Conservation (phyloP, 1,140 invertebrate species). For the Trachelipus rathkii region DNA sequence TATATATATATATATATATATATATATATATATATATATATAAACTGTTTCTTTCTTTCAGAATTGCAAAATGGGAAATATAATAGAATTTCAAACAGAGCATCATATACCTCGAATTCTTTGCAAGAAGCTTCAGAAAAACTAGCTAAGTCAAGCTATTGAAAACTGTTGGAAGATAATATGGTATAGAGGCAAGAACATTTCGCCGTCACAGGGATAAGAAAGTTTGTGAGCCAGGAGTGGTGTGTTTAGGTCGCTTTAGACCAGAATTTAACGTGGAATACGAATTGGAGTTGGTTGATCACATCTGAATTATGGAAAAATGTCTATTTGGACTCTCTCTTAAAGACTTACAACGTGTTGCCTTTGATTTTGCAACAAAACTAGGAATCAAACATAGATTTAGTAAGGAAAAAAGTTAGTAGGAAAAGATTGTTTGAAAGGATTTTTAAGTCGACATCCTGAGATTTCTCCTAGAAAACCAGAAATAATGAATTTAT, state of each 20-base stretch:
- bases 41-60: no score
- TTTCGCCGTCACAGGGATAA: not conserved
- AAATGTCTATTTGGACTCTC: not conserved
- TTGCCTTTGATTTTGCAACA: not conserved
- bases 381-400: not conserved
- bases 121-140: no score
- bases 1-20: no score
- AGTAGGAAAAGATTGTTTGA: conserved; percentile 7
- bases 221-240: not conserved
- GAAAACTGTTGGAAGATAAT: no score
- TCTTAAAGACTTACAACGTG: not conserved
- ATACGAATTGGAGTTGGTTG: no score
- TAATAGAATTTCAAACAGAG: no score
- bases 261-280: not conserved
- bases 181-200: not conserved
- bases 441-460: not conserved
- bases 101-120: no score
- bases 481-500: conserved; percentile 12
- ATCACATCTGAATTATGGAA: not conserved
- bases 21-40: no score
- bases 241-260: not conserved
- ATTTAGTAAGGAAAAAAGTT: no score
- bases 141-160: no score
- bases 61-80: no score
- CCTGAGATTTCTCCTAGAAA: conserved; percentile 10